Evolutionary conservation across 2,888 invertebrate genomes (phyloP).

Genomic region (Nasonia oneida): DNA sequence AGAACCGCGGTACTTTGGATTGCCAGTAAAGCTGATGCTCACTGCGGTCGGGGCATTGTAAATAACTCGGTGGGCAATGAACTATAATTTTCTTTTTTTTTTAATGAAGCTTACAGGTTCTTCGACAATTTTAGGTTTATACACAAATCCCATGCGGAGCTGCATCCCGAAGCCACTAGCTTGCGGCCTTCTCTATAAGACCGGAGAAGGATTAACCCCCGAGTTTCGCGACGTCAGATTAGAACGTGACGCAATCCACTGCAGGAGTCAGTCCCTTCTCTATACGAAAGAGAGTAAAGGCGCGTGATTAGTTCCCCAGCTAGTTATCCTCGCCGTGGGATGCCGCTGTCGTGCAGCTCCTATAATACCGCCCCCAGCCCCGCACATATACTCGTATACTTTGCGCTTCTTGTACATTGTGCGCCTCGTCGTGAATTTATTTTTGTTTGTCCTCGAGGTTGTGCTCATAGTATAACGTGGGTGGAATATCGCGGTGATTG

Average conservation of each 20-base stretch:
- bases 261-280: conserved; percentile 21
- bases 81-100: neutral
- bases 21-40: neutral
- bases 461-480: no score
- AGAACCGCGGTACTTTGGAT: neutral
- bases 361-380: neutral
- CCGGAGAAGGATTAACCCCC: neutral
- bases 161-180: neutral
- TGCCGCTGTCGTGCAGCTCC: conserved; percentile 63
- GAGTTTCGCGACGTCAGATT: conserved; percentile 21
- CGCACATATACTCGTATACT: neutral
- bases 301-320: conserved; percentile 70
- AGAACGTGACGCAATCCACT: conserved; percentile 51
- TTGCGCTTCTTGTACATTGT: neutral
- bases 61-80: conserved; percentile 3
- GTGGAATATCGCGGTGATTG: no score
- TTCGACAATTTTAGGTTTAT: neutral
- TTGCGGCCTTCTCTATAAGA: neutral
- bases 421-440: neutral
- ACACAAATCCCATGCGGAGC: neutral
- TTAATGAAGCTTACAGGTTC: neutral
- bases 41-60: neutral
- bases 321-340: conserved; percentile 72
- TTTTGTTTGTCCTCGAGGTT: no score
- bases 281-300: conserved; percentile 19